These are phyloP conservation scores for Lasius fuliginosus DNA, from an alignment of 2,888 invertebrate species.

Conservation along the genomic window DNA sequence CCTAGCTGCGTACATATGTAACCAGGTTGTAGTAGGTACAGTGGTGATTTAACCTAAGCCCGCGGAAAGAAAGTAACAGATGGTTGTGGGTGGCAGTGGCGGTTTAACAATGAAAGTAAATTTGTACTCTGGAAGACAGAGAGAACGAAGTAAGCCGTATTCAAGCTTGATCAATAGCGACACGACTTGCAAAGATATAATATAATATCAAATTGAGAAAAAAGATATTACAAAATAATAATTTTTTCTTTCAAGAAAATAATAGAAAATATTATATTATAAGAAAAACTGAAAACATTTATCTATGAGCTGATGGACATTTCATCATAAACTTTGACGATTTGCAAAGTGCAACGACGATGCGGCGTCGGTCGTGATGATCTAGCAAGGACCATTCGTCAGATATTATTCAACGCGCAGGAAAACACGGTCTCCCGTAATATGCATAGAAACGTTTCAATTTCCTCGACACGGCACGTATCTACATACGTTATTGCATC, in stretches of 20 bases:
- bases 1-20: slow-evolving; percentile 64
- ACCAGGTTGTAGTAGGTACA: slow-evolving; percentile 68
- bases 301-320: neutral
- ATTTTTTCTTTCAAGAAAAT: neutral
- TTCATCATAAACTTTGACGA: neutral
- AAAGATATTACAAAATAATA: neutral
- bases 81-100: slow-evolving; percentile 80
- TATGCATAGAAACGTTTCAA: slow-evolving; percentile 53
- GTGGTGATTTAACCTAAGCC: slow-evolving; percentile 77
- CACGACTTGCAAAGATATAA: neutral
- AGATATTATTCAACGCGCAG: slow-evolving; percentile 35
- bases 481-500: slow-evolving; percentile 33
- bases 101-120: slow-evolving; percentile 77
- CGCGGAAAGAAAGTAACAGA: slow-evolving; percentile 80
- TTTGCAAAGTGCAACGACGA: neutral
- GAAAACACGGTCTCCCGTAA: slow-evolving; percentile 23
- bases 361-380: neutral
- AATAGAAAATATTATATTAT: neutral
- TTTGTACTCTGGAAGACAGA: slow-evolving; percentile 45
- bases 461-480: slow-evolving; percentile 39
- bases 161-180: slow-evolving; percentile 57
- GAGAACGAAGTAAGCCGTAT: slow-evolving; percentile 47
- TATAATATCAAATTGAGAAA: neutral
- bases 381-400: slow-evolving; percentile 29
- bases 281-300: neutral